Base-by-base conservation (phyloP, 37 sponge, comb jelly and placozoan genomes). In the Theonella swinhoei region DNA sequence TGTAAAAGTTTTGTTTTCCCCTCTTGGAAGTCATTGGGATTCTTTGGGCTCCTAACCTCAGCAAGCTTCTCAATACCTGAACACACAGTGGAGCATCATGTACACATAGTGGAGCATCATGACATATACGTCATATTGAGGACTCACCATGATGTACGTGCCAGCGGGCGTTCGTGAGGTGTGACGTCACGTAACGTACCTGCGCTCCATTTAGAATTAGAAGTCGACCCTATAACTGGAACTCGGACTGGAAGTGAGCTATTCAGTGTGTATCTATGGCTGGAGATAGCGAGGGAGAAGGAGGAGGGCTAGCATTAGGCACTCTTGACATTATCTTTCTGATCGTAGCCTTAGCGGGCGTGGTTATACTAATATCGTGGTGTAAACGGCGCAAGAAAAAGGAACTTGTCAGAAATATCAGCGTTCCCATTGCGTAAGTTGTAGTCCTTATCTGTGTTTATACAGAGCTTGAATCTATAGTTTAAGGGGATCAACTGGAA, bases 21-120 rank as follows among this genome's bases (percentile, higher is more conserved):
- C 88, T 64, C 69, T 87, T 91, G 42, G 79, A 78, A 25, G 92
- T 91, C 92, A 91, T 83, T 33, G 47, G 62, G 0, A 64, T 74
- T 36, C 92, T 36, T 0, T 65, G 65, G 31, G 92, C 92, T 2
- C 92, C 92, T 14, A 47, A 14, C 14, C 54, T 47, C 54, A 47
- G 54, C 54, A 47, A 47, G 54, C 54, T 47, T 17, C 7, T 14
- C 14, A 47, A 14, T 47, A 47, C 54, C 54, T 47, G 54, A n/a
- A n/a, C n/a, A n/a, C n/a, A n/a, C n/a, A n/a, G n/a, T n/a, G n/a
- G n/a, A n/a, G n/a, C n/a, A n/a, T n/a, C n/a, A n/a, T n/a, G n/a
- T n/a, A n/a, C n/a, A n/a, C n/a, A n/a, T n/a, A n/a, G n/a, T n/a
- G n/a, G n/a, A n/a, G n/a, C n/a, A n/a, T n/a, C n/a, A n/a, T n/a